Evolutionary conservation across 1,140 invertebrate genomes (phyloP), one percentile per base, ranked within the genome.

Genomic region (Papilio machaon): DNA sequence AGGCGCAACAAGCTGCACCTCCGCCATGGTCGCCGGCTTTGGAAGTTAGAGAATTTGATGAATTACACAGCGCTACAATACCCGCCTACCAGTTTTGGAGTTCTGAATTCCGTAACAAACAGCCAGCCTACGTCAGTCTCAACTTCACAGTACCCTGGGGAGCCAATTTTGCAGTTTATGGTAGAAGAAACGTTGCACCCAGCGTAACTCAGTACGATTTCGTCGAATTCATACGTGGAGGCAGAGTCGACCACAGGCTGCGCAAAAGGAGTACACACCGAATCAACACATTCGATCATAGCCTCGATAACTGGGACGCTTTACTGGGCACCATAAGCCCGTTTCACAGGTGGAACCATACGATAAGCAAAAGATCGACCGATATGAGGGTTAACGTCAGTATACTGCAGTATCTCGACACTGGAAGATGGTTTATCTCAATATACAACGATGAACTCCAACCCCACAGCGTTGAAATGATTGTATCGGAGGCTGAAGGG

Each of bases 121-220:
- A 98, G 91, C 97, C 97, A 60, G 97, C 97, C 64, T 98, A 98
- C 90, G 97, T 99, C 85, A 96, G 97, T 80, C 96, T 99, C 90
- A 99, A 99, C 93, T 97, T 99, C 86, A 98, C 97, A 11, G 94
- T 99, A 84, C 97, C 98, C 0, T 97, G 97, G 96, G 97, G 97
- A 85, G 97, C 98, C 15, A 98, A 99, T 93, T 97, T 99, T 89
- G 98, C 98, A 46, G 97, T 99, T 78, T 99, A 98, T 94, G 98
- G 98, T 4, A 96, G 98, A 83, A 96, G 98, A 83, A 99, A 99
- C 92, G 97, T 98, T 35, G 97, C 98, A 0, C 98, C 99, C 0
- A 98, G 98, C 88, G 97, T 99, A 82, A 99, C 98, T 43, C 98
- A 99, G 92, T 99, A 99, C 91, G 98, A 99, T 91, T 99, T 99